Evolutionary conservation across 2,888 invertebrate genomes (phyloP), one percentile per base, ranked within the genome.

Genomic region (Pheosia gnoma): DNA sequence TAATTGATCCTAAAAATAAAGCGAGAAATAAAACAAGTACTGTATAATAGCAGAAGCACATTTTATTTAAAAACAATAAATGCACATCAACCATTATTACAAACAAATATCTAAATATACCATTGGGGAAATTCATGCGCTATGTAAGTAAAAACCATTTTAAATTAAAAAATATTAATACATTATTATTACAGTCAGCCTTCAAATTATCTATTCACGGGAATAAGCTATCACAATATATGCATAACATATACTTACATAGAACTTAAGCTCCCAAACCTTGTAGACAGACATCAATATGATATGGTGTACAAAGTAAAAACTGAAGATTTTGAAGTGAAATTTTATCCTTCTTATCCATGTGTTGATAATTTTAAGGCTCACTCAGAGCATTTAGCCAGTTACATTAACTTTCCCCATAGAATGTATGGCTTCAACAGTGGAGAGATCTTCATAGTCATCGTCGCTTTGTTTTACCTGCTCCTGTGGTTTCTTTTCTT

Each of bases 361-460:
- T 45, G 9, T 45, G 45, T 45, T 3, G 4, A 47, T 5, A n/a
- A n/a, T 47, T n/a, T n/a, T 47, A 9, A 47, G 47, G 45, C 45
- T 53, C 9, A 59, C 39, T 13, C 49, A 57, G 3, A 10, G 25
- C n/a, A 4, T 41, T 80, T 66, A 86, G 59, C 83, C 87, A 49
- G 84, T 78, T 49, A 93, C 80, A 75, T 90, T 92, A n/a, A 93
- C 89, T 78, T 83, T 87, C n/a, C 88, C 89, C 61, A 93, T 88
- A 61, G 88, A 86, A 41, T 86, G 81, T 57, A 89, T 86, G 9
- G 94, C 83, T 81, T 95, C 93, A 61, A 98, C 94, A 75, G 97
- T 96, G 75, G 96, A 96, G 54, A 98, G 92, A 85, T 97, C 97
- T 7, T 97, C 95, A 8, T 95, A 95, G 72, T 97, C 96, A 70